A percentile compares a stretch with the other conserved stretches of the same genome.
Conservation (phyloP, 2,113 vertebrate genomes). For the Lagopus leucura region DNA sequence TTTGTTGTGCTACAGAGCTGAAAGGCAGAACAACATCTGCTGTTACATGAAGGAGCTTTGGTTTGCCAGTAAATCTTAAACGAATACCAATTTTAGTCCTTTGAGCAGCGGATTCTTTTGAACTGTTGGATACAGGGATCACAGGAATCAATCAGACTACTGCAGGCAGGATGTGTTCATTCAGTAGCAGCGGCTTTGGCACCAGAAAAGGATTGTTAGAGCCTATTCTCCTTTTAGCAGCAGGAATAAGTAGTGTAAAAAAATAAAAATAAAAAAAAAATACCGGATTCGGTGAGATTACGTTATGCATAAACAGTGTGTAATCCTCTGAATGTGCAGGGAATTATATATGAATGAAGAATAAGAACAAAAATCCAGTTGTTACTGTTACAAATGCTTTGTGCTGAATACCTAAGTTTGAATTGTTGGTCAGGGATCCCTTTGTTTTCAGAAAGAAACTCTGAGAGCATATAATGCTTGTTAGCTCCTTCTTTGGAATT, state of each 20-base stretch:
- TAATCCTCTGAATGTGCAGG: slow-evolving; percentile 76
- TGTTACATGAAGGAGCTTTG: slow-evolving; percentile 43
- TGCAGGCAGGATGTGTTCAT: slow-evolving; percentile 77
- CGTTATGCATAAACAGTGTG: slow-evolving; percentile 76
- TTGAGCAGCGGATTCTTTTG: slow-evolving; percentile 71
- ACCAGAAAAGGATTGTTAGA: slow-evolving; percentile 78
- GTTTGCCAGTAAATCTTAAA: slow-evolving; percentile 71
- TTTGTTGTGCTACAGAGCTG: background rate
- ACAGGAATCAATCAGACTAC: slow-evolving; percentile 74
- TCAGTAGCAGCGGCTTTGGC: slow-evolving; percentile 75
- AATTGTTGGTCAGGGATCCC: background rate
- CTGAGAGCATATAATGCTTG: background rate
- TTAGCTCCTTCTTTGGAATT: background rate
- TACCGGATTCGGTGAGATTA: slow-evolving; percentile 67
- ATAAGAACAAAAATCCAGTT: slow-evolving; percentile 53
- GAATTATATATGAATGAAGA: slow-evolving; percentile 66
- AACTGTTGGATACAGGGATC: slow-evolving; percentile 75
- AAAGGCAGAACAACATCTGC: slow-evolving; percentile 59
- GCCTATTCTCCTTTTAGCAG: slow-evolving; percentile 79
- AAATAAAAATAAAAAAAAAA: background rate
- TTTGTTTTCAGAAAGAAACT: slow-evolving; percentile 13
- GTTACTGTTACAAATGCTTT: background rate
- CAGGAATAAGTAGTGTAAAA: slow-evolving; percentile 78
- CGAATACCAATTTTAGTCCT: slow-evolving; percentile 73
- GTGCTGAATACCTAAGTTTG: slow-evolving; percentile 1